Evolutionary conservation across 2,113 vertebrate genomes (phyloP).

Genomic region (Macquaria australasica): DNA sequence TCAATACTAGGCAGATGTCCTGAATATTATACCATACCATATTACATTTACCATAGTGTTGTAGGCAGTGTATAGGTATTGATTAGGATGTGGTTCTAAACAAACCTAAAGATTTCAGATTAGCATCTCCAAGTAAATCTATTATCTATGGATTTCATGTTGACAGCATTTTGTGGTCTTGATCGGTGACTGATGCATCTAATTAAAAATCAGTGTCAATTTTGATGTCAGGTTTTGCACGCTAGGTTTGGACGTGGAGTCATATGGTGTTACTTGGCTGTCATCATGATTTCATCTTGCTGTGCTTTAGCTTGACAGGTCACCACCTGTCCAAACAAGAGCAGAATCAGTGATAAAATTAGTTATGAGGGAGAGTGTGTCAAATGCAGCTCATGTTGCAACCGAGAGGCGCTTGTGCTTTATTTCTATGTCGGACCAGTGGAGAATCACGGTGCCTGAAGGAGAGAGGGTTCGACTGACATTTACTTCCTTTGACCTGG

Average conservation of each 20-base stretch:
- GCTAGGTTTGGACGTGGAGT: conserved; percentile 44
- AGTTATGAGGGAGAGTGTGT: conserved; percentile 33
- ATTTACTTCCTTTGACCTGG: conserved; percentile 82
- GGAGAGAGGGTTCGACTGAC: conserved; percentile 77
- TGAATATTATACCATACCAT: neutral
- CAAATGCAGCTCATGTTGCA: conserved; percentile 13
- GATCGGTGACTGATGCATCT: conserved; percentile 33
- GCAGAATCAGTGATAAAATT: conserved; percentile 32
- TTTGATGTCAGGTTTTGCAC: conserved; percentile 15
- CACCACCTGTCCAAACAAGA: conserved; percentile 54
- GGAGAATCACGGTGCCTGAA: conserved; percentile 79
- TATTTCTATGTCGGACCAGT: conserved; percentile 55
- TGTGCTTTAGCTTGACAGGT: conserved; percentile 35
- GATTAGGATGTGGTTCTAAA: neutral
- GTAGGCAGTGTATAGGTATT: neutral
- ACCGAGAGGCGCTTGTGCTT: neutral
- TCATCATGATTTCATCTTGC: conserved; percentile 54
- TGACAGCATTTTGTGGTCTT: conserved; percentile 16
- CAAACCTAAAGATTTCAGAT: conserved; percentile 20
- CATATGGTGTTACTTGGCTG: conserved; percentile 43
- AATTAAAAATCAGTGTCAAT: conserved; percentile 40
- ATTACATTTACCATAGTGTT: neutral
- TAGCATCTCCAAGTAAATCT: conserved; percentile 12
- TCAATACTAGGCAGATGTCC: neutral
- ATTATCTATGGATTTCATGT: neutral